Conservation (phyloP, 2,797 vertebrate species). For the Falco biarmicus region DNA sequence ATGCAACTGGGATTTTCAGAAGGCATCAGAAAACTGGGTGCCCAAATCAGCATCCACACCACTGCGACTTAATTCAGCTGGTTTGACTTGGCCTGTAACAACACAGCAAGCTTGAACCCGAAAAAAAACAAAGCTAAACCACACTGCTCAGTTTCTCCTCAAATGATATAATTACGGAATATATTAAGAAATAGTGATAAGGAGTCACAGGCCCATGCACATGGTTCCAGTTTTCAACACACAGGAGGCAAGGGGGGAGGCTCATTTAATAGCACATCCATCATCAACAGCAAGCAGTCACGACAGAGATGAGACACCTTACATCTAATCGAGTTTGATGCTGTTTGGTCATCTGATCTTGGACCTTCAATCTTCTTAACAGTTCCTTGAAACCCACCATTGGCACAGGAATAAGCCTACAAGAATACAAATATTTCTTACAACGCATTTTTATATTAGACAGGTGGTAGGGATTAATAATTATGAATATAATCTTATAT, state of each 20-base stretch:
- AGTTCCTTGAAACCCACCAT: slow-evolving; percentile 98
- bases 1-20: neutral
- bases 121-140: neutral
- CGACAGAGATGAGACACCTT: slow-evolving; percentile 49
- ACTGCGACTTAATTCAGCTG: neutral
- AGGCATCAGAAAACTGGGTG: neutral
- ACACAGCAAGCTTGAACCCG: neutral
- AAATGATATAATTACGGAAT: neutral
- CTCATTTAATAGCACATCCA: neutral
- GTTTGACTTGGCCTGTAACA: neutral
- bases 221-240: neutral
- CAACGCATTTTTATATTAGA: neutral
- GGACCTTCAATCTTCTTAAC: slow-evolving; percentile 92
- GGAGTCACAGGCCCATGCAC: neutral
- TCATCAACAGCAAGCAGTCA: neutral
- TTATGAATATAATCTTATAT: neutral
- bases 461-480: neutral
- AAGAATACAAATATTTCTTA: slow-evolving; percentile 14
- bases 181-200: neutral
- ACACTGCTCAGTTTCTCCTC: neutral
- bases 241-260: neutral
- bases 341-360: slow-evolving; percentile 99
- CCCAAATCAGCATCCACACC: neutral
- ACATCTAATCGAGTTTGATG: slow-evolving; percentile 97
- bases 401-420: slow-evolving; percentile 94